phyloP scores from a whole-genome alignment of 2,888 invertebrate species.

The Anorthoa munda region DNA sequence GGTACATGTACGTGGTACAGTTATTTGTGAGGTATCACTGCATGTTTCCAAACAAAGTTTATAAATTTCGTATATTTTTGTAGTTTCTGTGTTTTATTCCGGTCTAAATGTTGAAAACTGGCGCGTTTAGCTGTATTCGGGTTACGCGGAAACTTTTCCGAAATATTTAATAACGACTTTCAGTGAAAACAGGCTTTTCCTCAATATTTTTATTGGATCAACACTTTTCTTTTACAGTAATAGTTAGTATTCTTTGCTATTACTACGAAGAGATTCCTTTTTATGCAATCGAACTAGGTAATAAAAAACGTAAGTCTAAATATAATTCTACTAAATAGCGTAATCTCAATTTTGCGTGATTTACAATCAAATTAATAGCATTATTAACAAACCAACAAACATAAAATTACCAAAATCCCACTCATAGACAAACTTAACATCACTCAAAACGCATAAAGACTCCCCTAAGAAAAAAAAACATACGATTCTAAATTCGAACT shows the following conservation, averaged over 20 bases:
- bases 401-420: conserved; percentile 4
- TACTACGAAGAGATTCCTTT: too few species aligned
- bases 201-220: neutral
- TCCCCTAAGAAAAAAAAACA: conserved; percentile 56
- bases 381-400: neutral
- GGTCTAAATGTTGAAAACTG: conserved; percentile 30
- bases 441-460: conserved; percentile 36
- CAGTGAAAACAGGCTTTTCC: neutral
- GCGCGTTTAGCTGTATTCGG: conserved; percentile 6
- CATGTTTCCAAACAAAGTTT: conserved; percentile 27
- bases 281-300: too few species aligned
- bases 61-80: neutral
- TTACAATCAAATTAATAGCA: neutral
- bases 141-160: neutral
- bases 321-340: too few species aligned
- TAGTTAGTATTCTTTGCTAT: neutral
- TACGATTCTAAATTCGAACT: conserved; percentile 69
- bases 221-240: neutral
- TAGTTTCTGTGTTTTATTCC: conserved; percentile 2
- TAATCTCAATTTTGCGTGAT: neutral
- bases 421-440: conserved; percentile 10
- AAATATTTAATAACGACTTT: neutral
- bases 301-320: too few species aligned
- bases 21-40: conserved; percentile 8
- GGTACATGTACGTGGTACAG: neutral